Percentiles rank a stretch among this genome's conserved stretches.
Conservation (phyloP, 2,797 vertebrate genomes). For the Tachyglossus aculeatus region DNA sequence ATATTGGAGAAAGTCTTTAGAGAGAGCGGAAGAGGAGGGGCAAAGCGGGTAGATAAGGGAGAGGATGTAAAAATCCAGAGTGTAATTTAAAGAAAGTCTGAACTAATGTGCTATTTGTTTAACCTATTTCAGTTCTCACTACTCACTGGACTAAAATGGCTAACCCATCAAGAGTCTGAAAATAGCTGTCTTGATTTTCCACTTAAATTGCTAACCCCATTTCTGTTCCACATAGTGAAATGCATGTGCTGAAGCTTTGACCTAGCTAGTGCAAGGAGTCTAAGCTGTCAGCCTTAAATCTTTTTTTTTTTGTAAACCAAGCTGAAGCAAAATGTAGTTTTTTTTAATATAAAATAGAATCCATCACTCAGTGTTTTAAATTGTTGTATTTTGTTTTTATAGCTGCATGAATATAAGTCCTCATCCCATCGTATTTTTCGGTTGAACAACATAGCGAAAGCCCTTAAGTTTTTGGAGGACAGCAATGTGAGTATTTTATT, state of each 20-base stretch:
- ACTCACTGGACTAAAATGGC: neutral
- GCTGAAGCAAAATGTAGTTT: neutral
- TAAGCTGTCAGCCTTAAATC: neutral
- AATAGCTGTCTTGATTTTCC: too few relatives aligned
- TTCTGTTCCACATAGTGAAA: too few relatives aligned
- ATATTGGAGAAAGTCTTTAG: neutral
- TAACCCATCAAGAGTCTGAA: too few relatives aligned
- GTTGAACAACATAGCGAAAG: constrained; percentile 96
- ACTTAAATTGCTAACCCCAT: neutral
- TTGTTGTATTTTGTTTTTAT: constrained; percentile 31
- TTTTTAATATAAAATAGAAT: neutral
- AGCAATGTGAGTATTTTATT: constrained; percentile 86
- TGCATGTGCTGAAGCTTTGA: too few relatives aligned
- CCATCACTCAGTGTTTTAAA: neutral
- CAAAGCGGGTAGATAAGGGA: neutral
- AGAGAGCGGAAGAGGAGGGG: neutral
- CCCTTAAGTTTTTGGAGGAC: constrained; percentile 92
- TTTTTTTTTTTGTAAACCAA: neutral
- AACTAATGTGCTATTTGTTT: neutral
- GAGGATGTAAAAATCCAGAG: neutral
- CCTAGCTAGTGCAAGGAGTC: neutral
- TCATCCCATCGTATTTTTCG: constrained; percentile 95
- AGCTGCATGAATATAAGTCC: constrained; percentile 93
- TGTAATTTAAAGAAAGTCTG: neutral
- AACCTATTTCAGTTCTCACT: neutral